Evolutionary conservation across 1,140 invertebrate genomes (phyloP).

Genomic region (Papilio polytes): DNA sequence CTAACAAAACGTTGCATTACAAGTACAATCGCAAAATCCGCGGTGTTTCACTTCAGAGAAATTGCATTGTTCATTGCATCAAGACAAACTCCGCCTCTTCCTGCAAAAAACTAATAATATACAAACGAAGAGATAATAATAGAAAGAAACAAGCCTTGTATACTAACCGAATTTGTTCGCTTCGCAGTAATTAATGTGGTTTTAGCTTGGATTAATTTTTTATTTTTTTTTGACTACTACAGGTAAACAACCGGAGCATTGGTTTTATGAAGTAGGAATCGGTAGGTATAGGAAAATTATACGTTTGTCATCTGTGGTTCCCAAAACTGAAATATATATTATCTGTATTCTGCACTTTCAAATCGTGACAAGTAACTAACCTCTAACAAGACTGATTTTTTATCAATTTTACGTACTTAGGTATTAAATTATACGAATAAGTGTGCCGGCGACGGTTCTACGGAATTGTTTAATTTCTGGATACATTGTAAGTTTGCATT

Average conservation of each 20-base stretch:
- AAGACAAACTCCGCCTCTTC: too few relatives aligned
- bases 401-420: conserved; percentile 44
- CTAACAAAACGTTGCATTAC: too few relatives aligned
- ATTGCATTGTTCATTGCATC: too few relatives aligned
- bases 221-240: not conserved
- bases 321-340: not conserved
- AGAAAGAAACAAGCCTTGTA: too few relatives aligned
- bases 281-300: not conserved
- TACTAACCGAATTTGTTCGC: too few relatives aligned
- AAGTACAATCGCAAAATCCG: too few relatives aligned
- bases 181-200: not conserved
- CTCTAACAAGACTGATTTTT: conserved; percentile 55
- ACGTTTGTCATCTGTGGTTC: conserved; percentile 20
- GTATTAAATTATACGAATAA: conserved; percentile 43
- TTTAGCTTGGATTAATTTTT: not conserved
- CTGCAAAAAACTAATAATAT: too few relatives aligned
- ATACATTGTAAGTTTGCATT: conserved; percentile 21
- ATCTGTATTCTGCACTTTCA: not conserved
- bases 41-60: too few relatives aligned
- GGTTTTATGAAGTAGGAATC: too few relatives aligned
- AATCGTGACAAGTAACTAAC: conserved; percentile 51
- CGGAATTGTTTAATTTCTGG: conserved; percentile 11
- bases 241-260: not conserved
- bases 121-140: too few relatives aligned
- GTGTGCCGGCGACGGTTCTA: conserved; percentile 11